Evolutionary conservation across 2,888 invertebrate genomes (phyloP).

Genomic region (Marasmarcha lunaedactyla): DNA sequence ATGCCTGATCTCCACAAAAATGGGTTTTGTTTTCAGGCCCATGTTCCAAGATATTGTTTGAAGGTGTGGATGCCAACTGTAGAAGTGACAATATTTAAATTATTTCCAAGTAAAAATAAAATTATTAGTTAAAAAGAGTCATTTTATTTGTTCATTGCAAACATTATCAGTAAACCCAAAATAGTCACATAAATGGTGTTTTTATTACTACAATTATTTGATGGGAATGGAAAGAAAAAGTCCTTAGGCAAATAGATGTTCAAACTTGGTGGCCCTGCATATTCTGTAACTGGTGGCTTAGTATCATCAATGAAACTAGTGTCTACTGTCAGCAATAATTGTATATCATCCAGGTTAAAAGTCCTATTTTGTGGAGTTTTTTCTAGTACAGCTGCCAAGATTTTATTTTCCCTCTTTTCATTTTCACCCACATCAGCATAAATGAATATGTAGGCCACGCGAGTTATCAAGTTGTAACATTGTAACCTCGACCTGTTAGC

Average conservation of each 20-base stretch:
- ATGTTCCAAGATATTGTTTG: conserved; percentile 35
- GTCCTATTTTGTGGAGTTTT: conserved; percentile 27
- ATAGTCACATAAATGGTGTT: conserved; percentile 16
- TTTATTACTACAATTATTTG: conserved; percentile 24
- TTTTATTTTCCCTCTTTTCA: conserved; percentile 27
- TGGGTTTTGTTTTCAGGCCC: conserved; percentile 55
- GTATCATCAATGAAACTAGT: conserved; percentile 45
- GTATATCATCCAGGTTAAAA: conserved; percentile 30
- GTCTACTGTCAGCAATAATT: conserved; percentile 40
- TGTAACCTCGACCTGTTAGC: conserved; percentile 28
- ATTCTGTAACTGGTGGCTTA: conserved; percentile 30
- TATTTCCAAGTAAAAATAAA: conserved; percentile 53
- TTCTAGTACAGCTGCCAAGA: conserved; percentile 28
- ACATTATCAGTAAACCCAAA: conserved; percentile 14
- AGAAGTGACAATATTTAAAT: conserved; percentile 63
- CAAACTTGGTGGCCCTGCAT: conserved; percentile 73
- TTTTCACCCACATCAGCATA: conserved; percentile 29
- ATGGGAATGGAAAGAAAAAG: conserved; percentile 79
- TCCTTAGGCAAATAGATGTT: conserved; percentile 76
- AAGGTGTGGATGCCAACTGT: conserved; percentile 49
- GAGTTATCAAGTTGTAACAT: conserved; percentile 40
- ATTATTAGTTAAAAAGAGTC: conserved; percentile 53
- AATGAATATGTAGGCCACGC: conserved; percentile 32
- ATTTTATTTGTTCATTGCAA: conserved; percentile 43
- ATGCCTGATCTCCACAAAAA: conserved; percentile 16